These are phyloP conservation scores for Babylonia areolata DNA, from an alignment of 1,140 invertebrate genomes.

Conservation along the genomic window DNA sequence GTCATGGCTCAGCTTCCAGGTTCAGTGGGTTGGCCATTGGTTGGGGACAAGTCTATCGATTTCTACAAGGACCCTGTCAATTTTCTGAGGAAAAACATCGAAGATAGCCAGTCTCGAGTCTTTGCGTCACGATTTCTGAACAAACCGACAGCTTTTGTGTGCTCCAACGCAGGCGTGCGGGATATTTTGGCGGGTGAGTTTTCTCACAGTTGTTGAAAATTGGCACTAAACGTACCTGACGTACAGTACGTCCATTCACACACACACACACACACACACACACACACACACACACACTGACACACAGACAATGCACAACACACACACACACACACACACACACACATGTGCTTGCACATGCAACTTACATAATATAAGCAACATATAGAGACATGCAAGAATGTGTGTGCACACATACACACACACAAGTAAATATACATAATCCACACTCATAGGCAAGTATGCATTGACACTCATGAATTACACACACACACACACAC, in stretches of 20 bases:
- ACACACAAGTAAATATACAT: too few species aligned
- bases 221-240: too few species aligned
- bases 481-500: too few species aligned
- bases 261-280: neutral
- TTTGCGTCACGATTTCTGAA: constrained; percentile 67
- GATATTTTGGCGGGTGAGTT: constrained; percentile 62
- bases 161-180: constrained; percentile 56
- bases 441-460: too few species aligned
- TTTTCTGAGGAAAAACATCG: constrained; percentile 60
- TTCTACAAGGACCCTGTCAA: constrained; percentile 66
- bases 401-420: neutral
- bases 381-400: neutral
- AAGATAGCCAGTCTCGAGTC: constrained; percentile 51
- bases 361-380: neutral
- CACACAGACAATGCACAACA: neutral
- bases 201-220: too few species aligned
- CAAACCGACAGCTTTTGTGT: constrained; percentile 67
- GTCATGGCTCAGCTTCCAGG: constrained; percentile 57
- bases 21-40: constrained; percentile 57
- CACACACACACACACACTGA: neutral
- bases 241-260: neutral
- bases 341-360: neutral
- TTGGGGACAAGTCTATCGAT: constrained; percentile 68
- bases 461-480: too few species aligned
- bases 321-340: neutral